Evolutionary conservation across 2,113 vertebrate species (phyloP), one percentile per base, ranked within the genome.

Genomic region (Plestiodon gilberti): DNA sequence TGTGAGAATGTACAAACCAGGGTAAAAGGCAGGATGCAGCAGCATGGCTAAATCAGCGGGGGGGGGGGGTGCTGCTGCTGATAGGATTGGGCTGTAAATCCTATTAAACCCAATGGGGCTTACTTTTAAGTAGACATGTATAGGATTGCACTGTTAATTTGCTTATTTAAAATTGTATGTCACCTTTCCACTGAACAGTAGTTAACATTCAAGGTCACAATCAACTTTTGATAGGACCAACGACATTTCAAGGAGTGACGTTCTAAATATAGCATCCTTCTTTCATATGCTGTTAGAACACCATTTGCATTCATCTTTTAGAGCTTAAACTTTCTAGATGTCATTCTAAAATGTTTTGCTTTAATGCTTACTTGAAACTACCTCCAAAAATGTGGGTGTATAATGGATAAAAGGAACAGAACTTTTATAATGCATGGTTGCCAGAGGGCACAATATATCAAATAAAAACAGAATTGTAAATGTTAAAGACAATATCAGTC

Each of bases 381-480:
- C 4, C 28, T 73, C 40, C 52, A 40, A 48, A 73, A 73, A 74
- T 28, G 14, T 28, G n/a, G 67, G 11, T 77, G 25, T 65, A 30
- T 77, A 84, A 67, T 57, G 11, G 75, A 57, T 69, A 85, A 28
- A n/a, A 85, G 20, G 8, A 30, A 38, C 23, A 69, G 6, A 59
- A 65, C 52, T 67, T 84, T 78, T 38, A 52, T 33, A 69, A 67
- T 17, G 11, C 7, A 11, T 52, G 20, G 38, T 52, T 81, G 85
- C 78, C 70, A 81, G 8, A 74, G 57, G 40, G 57, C 30, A 65
- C 11, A 64, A 55, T 74, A 81, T 43, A 75, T 64, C 23, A 59
- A 70, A 70, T 80, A 86, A 81, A 74, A 86, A 75, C n/a, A 76
- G 59, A 84, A 64, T 48, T 59, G 52, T 73, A 86, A 86, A 59